A percentile compares a stretch with the other conserved stretches of the same genome.
These are phyloP conservation scores for Clarias platycephalus DNA, from an alignment of 2,797 vertebrate genomes.

Conservation along the genomic window DNA sequence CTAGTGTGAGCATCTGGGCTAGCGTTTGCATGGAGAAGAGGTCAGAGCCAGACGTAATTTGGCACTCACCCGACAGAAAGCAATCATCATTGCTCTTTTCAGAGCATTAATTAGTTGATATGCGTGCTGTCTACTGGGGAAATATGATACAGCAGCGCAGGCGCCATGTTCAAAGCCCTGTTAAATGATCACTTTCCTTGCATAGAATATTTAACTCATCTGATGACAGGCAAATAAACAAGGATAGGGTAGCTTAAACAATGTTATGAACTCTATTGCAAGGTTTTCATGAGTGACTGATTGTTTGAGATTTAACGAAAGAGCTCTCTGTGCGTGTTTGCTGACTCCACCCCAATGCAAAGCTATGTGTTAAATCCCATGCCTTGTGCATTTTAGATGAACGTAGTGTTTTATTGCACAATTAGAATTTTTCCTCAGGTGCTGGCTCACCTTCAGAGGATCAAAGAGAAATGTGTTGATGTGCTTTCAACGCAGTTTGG, in stretches of 20 bases:
- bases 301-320: conserved; percentile 1
- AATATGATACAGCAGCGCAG: conserved; percentile 42
- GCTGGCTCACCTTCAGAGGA: neutral
- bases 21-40: neutral
- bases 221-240: conserved; percentile 49
- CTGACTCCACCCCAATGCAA: neutral
- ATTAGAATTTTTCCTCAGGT: neutral
- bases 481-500: neutral
- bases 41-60: conserved; percentile 50
- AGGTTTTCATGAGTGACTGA: neutral
- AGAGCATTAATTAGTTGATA: conserved; percentile 53
- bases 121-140: conserved; percentile 46
- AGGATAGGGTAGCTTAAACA: neutral
- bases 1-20: conserved; percentile 38
- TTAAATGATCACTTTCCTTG: conserved; percentile 36
- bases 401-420: neutral
- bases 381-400: neutral
- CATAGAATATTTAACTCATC: conserved; percentile 32
- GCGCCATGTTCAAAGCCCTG: conserved; percentile 16
- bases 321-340: neutral
- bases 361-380: neutral
- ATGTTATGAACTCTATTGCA: neutral
- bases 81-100: conserved; percentile 52
- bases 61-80: conserved; percentile 50
- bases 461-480: neutral